phyloP scores from a whole-genome alignment of 2,888 invertebrate genomes.

The Dromius quadrimaculatus region DNA sequence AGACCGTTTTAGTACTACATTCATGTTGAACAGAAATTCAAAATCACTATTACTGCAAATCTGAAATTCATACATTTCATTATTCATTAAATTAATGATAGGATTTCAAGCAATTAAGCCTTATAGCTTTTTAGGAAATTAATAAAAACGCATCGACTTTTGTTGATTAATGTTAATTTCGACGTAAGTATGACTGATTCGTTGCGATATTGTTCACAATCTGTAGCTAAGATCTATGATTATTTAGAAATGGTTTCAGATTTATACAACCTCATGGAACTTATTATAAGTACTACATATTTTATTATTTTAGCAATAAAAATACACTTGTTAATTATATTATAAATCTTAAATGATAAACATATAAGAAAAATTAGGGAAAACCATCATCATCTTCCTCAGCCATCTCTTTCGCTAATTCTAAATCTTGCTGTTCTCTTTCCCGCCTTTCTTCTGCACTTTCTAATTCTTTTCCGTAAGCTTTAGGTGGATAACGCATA shows the following conservation, averaged over 20 bases:
- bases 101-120: too few relatives aligned
- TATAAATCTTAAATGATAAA: slow-evolving; percentile 42
- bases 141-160: too few relatives aligned
- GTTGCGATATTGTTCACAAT: too few relatives aligned
- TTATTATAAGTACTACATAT: slow-evolving; percentile 14
- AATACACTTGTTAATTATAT: slow-evolving; percentile 44
- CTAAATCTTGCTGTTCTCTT: slow-evolving; percentile 97
- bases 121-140: too few relatives aligned
- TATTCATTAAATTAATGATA: neutral
- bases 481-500: slow-evolving; percentile 99
- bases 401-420: slow-evolving; percentile 99
- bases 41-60: slow-evolving; percentile 3
- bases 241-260: neutral
- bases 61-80: neutral
- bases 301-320: slow-evolving; percentile 37
- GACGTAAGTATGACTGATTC: too few relatives aligned
- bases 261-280: neutral
- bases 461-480: slow-evolving; percentile 97
- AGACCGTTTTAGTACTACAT: neutral
- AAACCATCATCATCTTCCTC: slow-evolving; percentile 98
- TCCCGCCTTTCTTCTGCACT: slow-evolving; percentile 97
- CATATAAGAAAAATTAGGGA: slow-evolving; percentile 63
- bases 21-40: slow-evolving; percentile 15
- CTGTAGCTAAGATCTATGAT: too few relatives aligned
- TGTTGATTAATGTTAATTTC: too few relatives aligned